Base-by-base conservation (phyloP, 2,888 invertebrate species). In the Calliopum simillimum region DNA sequence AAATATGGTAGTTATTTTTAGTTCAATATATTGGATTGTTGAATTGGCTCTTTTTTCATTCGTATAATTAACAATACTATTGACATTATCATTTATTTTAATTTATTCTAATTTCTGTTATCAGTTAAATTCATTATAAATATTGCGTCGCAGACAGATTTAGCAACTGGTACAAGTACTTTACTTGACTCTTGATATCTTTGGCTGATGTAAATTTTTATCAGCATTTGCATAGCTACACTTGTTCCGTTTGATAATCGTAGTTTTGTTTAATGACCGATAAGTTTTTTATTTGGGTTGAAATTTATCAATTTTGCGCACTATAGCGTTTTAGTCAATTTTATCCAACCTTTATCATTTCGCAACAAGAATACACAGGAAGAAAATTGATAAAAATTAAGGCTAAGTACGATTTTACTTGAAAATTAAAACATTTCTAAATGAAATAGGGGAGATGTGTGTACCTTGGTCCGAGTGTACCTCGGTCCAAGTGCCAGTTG, bases 181-280 rank as follows among this genome's bases (percentile, higher is more conserved):
- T n/a, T n/a, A n/a, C n/a, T n/a, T n/a, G n/a, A 21, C 23, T 19
- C 19, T 33, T 33, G 33, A 33, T 33, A 25, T 58, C 58, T 61
- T 46, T 61, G 44, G 61, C 46, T 61, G 61, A 61, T 61, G 61
- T 61, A 61, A 61, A 46, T 46, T 16, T 61, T 61, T 19, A 61
- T 61, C 61, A 21, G 11, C 19, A 61, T 44, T 61, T 44, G 44
- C 4, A 23, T 46, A 46, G 46, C 21, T 46, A n/a, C 59, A 19
- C 14, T 25, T 59, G n/a, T 59, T 41, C 14, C 44, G 21, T 33
- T 33, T 33, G 33, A 33, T 33, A 5, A 8, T 2, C 8, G 5
- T 6, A 33, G 33, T 33, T 33, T 4, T 33, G 33, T 33, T 33
- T 8, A 33, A 33, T 33, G 33, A 33, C 33, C 5, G 25, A 58